Evolutionary conservation across 2,888 invertebrate genomes (phyloP), one percentile per base, ranked within the genome.

Genomic region (Mythimna loreyi): DNA sequence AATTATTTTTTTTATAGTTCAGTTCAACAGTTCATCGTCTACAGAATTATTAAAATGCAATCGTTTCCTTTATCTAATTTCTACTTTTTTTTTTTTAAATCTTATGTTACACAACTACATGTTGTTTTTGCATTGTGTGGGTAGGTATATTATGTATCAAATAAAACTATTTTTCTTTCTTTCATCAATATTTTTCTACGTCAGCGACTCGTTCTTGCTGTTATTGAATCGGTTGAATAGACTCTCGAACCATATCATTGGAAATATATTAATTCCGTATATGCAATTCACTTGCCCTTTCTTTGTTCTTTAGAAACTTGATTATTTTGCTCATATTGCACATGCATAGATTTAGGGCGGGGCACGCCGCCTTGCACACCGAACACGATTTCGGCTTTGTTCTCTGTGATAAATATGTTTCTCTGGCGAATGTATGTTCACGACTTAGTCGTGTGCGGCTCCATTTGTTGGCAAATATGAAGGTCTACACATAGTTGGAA

Each of bases 341-440:
- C 60, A 78, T 78, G 78, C 47, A 72, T 69, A 55, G 43, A 64
- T 65, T 68, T 58, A 75, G 80, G 85, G 85, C 78, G 81, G 81
- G 78, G 75, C 78, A 53, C 50, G 73, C 71, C 59, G 73, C 83
- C 79, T 81, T 52, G 72, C 78, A 78, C 70, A 65, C 67, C 58
- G 53, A 72, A 76, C 87, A 86, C 88, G 85, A 85, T 76, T 78
- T 73, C 61, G 68, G 79, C 84, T 82, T 88, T 86, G 85, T 86
- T 87, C 76, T 80, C 61, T 67, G 57, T 67, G 79, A 79, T 82
- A 82, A 67, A 83, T 81, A 72, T 80, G 72, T 80, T 81, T 69
- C 72, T 72, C 73, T 52, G 73, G 75, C 71, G 78, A 82, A 82
- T 80, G 81, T 85, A 80, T 83, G 83, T 81, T 78, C 85, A 87